Evolutionary conservation across 2,797 vertebrate species (phyloP), one percentile per base, ranked within the genome.

Genomic region (Poecilia gillii): DNA sequence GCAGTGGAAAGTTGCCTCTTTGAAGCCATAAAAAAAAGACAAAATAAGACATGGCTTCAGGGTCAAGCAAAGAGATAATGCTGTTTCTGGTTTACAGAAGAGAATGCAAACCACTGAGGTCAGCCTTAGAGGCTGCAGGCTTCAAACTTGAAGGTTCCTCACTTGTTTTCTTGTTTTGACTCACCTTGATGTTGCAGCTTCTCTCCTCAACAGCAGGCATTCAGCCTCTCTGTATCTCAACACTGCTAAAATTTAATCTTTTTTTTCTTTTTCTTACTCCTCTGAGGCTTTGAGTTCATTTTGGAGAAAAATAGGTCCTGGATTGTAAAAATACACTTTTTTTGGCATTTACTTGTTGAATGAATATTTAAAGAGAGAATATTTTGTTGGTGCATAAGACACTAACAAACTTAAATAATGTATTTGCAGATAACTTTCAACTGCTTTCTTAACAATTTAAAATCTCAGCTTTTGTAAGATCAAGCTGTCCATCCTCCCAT

Each of bases 131-230:
- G 77, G 59, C 81, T 78, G 41, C 75, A 80, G 75, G 83, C 82
- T 90, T 83, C 45, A 83, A 85, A 82, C 81, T 76, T 66, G 13
- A 73, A 71, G 36, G 84, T 82, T 87, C 80, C 78, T 75, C 39
- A 36, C 70, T 73, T 84, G 80, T 86, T 88, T 84, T 76, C 70
- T 73, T 84, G 80, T 86, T 88, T 84, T 76, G 78, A n/a, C 18
- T 80, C 70, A 64, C 77, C 73, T 85, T 88, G 82, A 75, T 85
- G 80, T 83, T 87, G 39, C 64, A 70, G 49, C 33, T 76, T 77
- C 66, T 74, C 64, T 81, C 36, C 39, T 6, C 33, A 66, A 41
- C 59, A 81, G 53, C n/a, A 72, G 31, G 41, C 11, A 3, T 49
- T 87, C 46, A 49, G 66, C 9, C 33, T 33, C 41, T 71, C 51